Evolutionary conservation across 2,888 invertebrate species (phyloP).

Genomic region (Cantharis rufa): DNA sequence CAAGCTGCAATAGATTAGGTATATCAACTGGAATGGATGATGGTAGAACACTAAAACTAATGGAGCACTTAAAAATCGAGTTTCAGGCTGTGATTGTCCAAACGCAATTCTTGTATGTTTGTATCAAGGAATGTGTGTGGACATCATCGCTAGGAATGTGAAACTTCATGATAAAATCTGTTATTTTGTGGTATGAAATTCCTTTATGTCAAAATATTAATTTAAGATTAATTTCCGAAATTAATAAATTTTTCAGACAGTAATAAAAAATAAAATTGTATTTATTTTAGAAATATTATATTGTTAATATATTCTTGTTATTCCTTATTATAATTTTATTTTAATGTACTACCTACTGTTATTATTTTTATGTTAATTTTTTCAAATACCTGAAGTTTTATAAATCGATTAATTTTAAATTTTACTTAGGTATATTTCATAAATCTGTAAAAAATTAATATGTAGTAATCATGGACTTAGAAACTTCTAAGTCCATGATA

Average conservation of each 20-base stretch:
- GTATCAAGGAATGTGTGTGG: constrained; percentile 66
- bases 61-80: constrained; percentile 33
- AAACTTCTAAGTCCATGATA: too few species aligned
- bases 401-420: too few species aligned
- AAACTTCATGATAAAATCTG: constrained; percentile 15
- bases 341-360: too few species aligned
- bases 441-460: too few species aligned
- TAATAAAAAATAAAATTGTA: neutral
- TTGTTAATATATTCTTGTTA: too few species aligned
- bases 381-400: too few species aligned
- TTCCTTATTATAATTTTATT: too few species aligned
- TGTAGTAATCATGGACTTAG: too few species aligned
- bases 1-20: neutral
- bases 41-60: neutral
- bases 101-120: constrained; percentile 68
- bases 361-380: too few species aligned
- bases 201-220: neutral
- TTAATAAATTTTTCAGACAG: neutral
- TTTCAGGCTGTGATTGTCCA: constrained; percentile 69
- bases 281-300: too few species aligned
- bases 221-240: neutral
- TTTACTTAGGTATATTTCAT: too few species aligned
- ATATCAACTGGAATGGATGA: neutral
- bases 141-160: constrained; percentile 63
- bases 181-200: neutral